phyloP scores from a whole-genome alignment of 2,113 vertebrate genomes.

The Brachyistius frenatus region DNA sequence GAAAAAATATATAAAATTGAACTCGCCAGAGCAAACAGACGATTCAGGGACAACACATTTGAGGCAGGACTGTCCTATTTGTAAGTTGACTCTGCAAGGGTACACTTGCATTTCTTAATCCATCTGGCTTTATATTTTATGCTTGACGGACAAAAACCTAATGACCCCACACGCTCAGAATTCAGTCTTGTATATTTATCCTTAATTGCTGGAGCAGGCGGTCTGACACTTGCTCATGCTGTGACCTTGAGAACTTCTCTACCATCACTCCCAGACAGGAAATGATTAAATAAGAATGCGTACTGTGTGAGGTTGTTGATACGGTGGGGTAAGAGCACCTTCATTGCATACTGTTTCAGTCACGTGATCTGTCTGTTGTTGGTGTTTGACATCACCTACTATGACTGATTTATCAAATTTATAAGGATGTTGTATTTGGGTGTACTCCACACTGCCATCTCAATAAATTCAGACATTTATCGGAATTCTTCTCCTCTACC shows the following conservation, averaged over 20 bases:
- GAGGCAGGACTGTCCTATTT: not conserved
- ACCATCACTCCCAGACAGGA: too few relatives aligned
- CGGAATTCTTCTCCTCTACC: too few relatives aligned
- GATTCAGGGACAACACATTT: not conserved
- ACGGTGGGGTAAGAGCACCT: too few relatives aligned
- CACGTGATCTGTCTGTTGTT: too few relatives aligned
- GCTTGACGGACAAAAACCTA: not conserved
- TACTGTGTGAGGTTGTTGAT: too few relatives aligned
- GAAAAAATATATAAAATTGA: slow-evolving; percentile 10
- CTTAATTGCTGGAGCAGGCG: slow-evolving; percentile 21
- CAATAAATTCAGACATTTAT: too few relatives aligned
- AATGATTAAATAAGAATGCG: too few relatives aligned
- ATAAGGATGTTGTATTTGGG: too few relatives aligned
- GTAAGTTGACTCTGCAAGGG: not conserved
- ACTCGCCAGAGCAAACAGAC: slow-evolving; percentile 36
- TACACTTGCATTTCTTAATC: slow-evolving; percentile 4
- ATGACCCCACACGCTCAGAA: not conserved
- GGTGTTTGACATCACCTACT: too few relatives aligned
- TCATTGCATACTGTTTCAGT: too few relatives aligned
- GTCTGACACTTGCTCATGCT: not conserved
- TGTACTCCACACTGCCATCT: too few relatives aligned
- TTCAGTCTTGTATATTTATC: slow-evolving; percentile 23
- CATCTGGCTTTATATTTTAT: not conserved
- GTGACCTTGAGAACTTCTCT: slow-evolving; percentile 39
- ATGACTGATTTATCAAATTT: too few relatives aligned